Percentiles rank a stretch among this genome's conserved stretches.
phyloP scores from a whole-genome alignment of 1,140 invertebrate species.

The Saccostrea echinata region DNA sequence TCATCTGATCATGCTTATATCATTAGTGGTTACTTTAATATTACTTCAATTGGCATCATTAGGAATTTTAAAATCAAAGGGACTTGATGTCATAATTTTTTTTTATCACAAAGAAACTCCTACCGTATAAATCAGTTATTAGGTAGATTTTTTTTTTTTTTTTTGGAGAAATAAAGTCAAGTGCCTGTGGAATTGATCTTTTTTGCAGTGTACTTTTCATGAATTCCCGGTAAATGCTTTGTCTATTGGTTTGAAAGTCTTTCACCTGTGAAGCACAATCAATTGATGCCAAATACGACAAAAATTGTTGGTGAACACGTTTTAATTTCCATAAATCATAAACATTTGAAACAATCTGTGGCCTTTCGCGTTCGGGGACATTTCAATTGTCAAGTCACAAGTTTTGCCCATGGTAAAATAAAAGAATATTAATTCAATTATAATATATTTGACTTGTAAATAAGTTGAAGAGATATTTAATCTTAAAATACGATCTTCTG shows the following conservation, averaged over 20 bases:
- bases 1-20: no score
- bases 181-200: no score
- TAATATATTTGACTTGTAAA: conserved; percentile 31
- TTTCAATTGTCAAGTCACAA: conserved; percentile 14
- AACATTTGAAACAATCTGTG: conserved; percentile 4
- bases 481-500: neutral
- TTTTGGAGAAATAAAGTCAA: neutral
- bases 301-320: neutral
- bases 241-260: neutral
- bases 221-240: neutral
- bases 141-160: no score
- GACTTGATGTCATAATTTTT: neutral
- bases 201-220: no score
- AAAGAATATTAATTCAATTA: conserved; percentile 6
- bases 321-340: neutral
- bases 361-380: neutral
- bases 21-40: no score
- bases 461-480: neutral
- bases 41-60: no score
- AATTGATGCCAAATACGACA: neutral
- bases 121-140: no score
- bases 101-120: no score
- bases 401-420: conserved; percentile 11
- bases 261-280: neutral
- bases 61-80: no score